A percentile compares a stretch with the other conserved stretches of the same genome.
These are phyloP conservation scores for Ianthella basta DNA, from an alignment of 37 sponge, comb jelly and placozoan genomes.

Conservation along the genomic window DNA sequence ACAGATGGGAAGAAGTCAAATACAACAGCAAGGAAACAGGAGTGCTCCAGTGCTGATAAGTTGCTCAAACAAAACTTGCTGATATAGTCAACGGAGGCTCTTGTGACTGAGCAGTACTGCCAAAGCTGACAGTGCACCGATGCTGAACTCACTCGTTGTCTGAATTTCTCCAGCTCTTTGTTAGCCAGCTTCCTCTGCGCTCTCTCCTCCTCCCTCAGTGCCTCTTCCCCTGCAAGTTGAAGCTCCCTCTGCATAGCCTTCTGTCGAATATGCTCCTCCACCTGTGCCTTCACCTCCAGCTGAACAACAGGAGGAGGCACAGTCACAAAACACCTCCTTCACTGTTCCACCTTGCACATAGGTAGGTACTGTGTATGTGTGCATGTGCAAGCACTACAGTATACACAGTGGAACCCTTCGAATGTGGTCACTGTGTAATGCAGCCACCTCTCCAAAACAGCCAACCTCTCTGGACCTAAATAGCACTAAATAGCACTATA, in stretches of 20 bases:
- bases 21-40: too few relatives aligned
- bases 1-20: too few relatives aligned
- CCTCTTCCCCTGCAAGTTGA: conserved; percentile 24
- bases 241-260: conserved; percentile 47
- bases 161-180: conserved; percentile 64
- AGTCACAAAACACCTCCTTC: too few relatives aligned
- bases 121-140: neutral
- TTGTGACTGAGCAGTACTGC: neutral
- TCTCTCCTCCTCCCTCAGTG: conserved; percentile 35
- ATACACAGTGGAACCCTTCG: too few relatives aligned
- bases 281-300: conserved; percentile 43
- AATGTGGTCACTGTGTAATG: too few relatives aligned
- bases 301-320: neutral
- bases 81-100: neutral
- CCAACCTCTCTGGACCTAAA: too few relatives aligned
- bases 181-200: conserved; percentile 51
- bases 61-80: neutral
- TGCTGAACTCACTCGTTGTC: conserved; percentile 65
- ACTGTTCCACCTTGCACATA: too few relatives aligned
- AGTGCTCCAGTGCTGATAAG: neutral
- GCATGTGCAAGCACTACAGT: too few relatives aligned
- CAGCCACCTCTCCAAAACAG: too few relatives aligned
- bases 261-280: conserved; percentile 36
- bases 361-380: too few relatives aligned
- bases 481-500: too few relatives aligned